phyloP scores from a whole-genome alignment of 2,888 invertebrate genomes.

The Leptinotarsa rubiginosa region DNA sequence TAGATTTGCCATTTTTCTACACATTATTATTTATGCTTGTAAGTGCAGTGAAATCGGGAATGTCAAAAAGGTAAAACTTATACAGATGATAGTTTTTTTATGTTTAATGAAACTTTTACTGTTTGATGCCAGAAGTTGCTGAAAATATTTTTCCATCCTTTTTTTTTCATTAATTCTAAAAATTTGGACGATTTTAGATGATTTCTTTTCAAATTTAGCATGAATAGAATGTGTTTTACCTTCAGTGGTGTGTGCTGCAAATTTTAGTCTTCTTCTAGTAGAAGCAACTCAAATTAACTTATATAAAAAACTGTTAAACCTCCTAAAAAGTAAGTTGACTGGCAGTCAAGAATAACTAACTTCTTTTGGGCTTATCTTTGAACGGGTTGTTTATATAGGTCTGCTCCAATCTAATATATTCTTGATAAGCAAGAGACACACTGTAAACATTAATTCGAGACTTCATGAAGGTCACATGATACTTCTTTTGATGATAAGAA shows the following conservation, averaged over 20 bases:
- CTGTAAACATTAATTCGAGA: conserved; percentile 8
- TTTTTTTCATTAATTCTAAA: no score
- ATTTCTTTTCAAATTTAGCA: not conserved
- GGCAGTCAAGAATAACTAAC: not conserved
- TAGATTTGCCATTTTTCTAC: not conserved
- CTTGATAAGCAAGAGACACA: conserved; percentile 8
- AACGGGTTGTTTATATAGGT: conserved; percentile 4
- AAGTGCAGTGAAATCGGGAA: not conserved
- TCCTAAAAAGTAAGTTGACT: not conserved
- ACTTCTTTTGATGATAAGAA: conserved; percentile 3
- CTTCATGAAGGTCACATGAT: conserved; percentile 2
- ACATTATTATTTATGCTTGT: not conserved
- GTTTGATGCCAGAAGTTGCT: no score
- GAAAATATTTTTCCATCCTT: no score
- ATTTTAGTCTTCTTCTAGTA: no score
- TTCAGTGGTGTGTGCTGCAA: no score
- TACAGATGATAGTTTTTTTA: no score
- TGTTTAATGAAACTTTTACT: no score
- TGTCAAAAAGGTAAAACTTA: not conserved
- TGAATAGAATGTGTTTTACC: no score
- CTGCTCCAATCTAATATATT: conserved; percentile 1
- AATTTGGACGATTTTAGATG: not conserved
- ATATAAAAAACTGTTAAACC: no score
- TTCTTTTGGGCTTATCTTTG: not conserved
- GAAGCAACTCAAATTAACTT: no score